Conservation (phyloP, 2,888 invertebrate genomes). For the Xestoiulus laeticollis region DNA sequence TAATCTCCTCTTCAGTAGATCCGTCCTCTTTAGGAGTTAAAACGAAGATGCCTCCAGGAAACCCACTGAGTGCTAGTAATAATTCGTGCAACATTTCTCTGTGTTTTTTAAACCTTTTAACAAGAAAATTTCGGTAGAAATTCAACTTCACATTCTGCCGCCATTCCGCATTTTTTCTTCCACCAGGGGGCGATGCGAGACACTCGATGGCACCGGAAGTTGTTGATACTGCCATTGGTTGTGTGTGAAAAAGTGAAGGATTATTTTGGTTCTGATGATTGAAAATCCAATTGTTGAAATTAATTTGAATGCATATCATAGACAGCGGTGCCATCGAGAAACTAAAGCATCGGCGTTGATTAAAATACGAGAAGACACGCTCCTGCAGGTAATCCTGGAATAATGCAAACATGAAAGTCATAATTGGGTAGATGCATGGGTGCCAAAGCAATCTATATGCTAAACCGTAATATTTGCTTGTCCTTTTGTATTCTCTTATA, state of each 20-base stretch:
- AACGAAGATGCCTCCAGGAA: slow-evolving; percentile 61
- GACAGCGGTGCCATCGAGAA: background rate
- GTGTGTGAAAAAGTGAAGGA: background rate
- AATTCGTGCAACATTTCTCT: slow-evolving; percentile 74
- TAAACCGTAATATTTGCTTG: background rate
- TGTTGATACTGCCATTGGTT: background rate
- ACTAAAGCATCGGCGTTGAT: background rate
- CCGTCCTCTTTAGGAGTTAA: background rate
- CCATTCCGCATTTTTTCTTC: background rate
- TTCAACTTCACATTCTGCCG: slow-evolving; percentile 19
- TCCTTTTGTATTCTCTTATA: background rate
- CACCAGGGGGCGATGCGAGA: background rate
- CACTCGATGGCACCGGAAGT: background rate
- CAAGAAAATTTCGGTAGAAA: background rate
- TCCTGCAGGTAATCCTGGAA: background rate
- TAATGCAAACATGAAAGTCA: background rate
- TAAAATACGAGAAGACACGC: background rate
- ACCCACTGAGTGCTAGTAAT: slow-evolving; percentile 74
- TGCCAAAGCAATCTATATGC: background rate
- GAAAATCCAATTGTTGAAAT: background rate
- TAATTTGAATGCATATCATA: background rate
- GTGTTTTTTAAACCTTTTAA: background rate
- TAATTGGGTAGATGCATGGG: background rate
- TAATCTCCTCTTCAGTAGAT: background rate
- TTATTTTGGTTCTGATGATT: background rate